These are phyloP conservation scores for Hipposideros armiger DNA, from an alignment of 2,113 vertebrate genomes.

Conservation along the genomic window DNA sequence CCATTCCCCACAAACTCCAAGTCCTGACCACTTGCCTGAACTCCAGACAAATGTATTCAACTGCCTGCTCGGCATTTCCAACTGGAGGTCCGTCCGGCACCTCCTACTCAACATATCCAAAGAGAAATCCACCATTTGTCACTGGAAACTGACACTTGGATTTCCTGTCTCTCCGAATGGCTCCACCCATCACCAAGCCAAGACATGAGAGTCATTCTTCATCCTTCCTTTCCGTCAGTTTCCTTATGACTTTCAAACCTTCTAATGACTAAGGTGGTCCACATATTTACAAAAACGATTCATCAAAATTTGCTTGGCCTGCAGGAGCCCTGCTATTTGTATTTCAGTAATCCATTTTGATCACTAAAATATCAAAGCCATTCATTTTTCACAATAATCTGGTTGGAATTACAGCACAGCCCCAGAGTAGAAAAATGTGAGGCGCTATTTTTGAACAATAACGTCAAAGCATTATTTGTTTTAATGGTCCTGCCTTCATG, in stretches of 20 bases:
- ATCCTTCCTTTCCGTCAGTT: not conserved
- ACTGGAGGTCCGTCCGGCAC: not conserved
- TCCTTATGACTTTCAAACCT: not conserved
- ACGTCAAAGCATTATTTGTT: not conserved
- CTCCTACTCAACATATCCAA: conserved; percentile 31
- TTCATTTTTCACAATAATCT: conserved; percentile 19
- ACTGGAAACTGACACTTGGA: conserved; percentile 51
- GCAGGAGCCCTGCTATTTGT: not conserved
- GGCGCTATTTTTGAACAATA: not conserved
- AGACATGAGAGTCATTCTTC: conserved; percentile 22
- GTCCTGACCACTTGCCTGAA: conserved; percentile 2
- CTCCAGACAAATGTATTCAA: conserved; percentile 52
- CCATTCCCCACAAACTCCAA: conserved; percentile 29
- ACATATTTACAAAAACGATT: not conserved
- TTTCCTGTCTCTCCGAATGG: not conserved
- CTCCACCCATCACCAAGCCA: not conserved
- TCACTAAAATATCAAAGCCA: conserved; percentile 34
- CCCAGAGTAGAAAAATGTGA: not conserved
- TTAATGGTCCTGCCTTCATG: not conserved
- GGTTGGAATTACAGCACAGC: not conserved
- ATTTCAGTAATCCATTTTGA: not conserved
- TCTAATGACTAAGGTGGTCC: not conserved
- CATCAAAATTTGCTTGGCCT: not conserved
- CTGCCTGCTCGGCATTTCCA: conserved; percentile 12
- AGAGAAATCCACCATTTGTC: conserved; percentile 32